Percentiles rank a stretch among this genome's conserved stretches.
Evolutionary conservation across 2,113 vertebrate genomes (phyloP).

Genomic region (Fukomys damarensis): DNA sequence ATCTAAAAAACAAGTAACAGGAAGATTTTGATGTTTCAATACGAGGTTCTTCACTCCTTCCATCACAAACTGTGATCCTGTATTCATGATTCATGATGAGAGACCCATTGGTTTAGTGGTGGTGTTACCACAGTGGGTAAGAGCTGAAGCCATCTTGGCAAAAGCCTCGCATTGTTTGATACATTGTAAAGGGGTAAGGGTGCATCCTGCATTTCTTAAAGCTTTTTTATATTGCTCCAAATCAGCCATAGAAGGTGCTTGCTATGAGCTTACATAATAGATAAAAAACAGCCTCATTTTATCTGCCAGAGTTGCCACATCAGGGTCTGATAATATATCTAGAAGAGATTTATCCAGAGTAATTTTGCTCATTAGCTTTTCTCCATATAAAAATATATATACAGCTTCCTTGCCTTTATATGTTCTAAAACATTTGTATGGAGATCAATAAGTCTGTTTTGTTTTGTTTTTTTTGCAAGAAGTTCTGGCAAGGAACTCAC

Average conservation of each 20-base stretch:
- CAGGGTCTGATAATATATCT: too few relatives aligned
- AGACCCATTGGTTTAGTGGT: constrained; percentile 95
- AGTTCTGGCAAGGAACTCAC: constrained; percentile 98
- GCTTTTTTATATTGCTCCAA: too few relatives aligned
- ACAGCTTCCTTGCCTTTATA: constrained; percentile 94
- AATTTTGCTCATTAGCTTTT: too few relatives aligned
- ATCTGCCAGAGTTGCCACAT: too few relatives aligned
- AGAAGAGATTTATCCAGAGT: too few relatives aligned
- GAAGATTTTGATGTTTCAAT: constrained; percentile 91
- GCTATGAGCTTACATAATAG: too few relatives aligned
- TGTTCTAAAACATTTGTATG: constrained; percentile 99
- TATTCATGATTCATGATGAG: constrained; percentile 98
- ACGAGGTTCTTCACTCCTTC: constrained; percentile 99
- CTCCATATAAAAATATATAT: too few relatives aligned
- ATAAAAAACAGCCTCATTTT: too few relatives aligned
- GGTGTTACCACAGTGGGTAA: constrained; percentile 93
- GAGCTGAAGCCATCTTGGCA: constrained; percentile 96
- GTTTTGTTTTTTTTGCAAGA: constrained; percentile 98
- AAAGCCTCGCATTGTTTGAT: constrained; percentile 86
- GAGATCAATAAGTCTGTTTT: constrained; percentile 97
- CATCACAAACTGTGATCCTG: constrained; percentile 98
- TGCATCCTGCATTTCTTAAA: too few relatives aligned
- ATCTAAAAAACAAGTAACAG: too few relatives aligned
- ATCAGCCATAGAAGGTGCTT: too few relatives aligned
- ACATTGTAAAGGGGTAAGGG: too few relatives aligned